Base-by-base conservation (phyloP, 2,113 vertebrate genomes). In the Malurus cyaneus region DNA sequence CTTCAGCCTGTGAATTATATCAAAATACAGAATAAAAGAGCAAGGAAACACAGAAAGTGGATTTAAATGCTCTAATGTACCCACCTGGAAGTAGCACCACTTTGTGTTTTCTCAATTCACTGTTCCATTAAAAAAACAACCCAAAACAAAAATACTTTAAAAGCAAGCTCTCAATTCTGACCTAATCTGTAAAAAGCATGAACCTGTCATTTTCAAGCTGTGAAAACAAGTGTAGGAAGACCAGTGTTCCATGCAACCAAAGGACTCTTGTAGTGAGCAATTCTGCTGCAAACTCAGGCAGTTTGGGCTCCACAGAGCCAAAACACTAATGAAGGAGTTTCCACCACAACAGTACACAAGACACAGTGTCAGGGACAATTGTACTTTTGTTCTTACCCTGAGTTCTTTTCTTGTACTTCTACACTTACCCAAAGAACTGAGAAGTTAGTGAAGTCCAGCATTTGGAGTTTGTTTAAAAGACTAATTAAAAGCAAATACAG, bases 401-500 rank as follows among this genome's bases (percentile, higher is more conserved):
- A 39, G 39, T 39, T 39, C 39, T 39, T 39, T 39, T 39, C 39
- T 39, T 39, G 39, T 39, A 39, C 44, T 50, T 81, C 18, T 29
- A 41, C 23, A 66, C 36, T n/a, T 69, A 77, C 21, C 11, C 57
- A 76, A 28, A 71, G 39, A 20, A 52, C 20, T 16, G 39, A 59
- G 18, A 81, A 64, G 25, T 52, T 72, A 93, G 5, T 9, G 0
- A 73, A 87, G 42, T 50, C 23, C 52, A 88, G 50, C 23, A 54
- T 42, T 1, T 66, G 1, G 8, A 83, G 32, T 71, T 79, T 76
- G 18, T 59, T 85, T 61, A 69, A 67, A 86, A 36, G 25, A 16
- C 49, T 56, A 84, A 94, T 67, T 85, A 85, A 89, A 76, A 89
- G 26, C 32, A 92, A 89, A 91, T 19, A 36, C 11, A 49, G 1